phyloP scores from a whole-genome alignment of 2,888 invertebrate genomes.

The Amphipoea oculea region DNA sequence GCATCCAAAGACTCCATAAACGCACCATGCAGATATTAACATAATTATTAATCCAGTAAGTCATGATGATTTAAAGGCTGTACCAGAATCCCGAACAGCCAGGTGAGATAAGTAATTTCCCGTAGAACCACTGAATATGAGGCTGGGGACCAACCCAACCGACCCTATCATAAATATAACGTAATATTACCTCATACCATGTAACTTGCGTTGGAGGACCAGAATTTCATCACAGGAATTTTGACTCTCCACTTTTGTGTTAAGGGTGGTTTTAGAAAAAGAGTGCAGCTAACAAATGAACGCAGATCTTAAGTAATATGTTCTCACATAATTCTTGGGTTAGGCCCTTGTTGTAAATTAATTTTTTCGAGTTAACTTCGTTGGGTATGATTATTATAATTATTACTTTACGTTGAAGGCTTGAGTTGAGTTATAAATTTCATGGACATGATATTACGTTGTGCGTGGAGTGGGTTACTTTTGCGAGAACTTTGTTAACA shows the following conservation, averaged over 20 bases:
- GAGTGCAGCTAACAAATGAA: constrained; percentile 56
- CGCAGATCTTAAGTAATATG: constrained; percentile 65
- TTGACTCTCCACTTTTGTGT: neutral
- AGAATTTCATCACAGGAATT: neutral
- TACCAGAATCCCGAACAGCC: constrained; percentile 60
- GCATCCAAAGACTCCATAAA: neutral
- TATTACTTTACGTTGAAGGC: constrained; percentile 39
- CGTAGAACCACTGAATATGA: constrained; percentile 77
- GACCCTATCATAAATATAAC: constrained; percentile 77
- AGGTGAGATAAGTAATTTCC: constrained; percentile 79
- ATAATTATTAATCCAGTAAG: constrained; percentile 39
- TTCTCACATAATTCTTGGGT: constrained; percentile 64
- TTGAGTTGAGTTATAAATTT: constrained; percentile 37
- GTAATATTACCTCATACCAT: constrained; percentile 66
- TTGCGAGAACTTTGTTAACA: neutral
- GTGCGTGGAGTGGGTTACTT: neutral
- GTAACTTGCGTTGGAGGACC: constrained; percentile 58
- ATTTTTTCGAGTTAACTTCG: constrained; percentile 55
- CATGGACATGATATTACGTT: constrained; percentile 7
- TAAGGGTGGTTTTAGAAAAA: constrained; percentile 31
- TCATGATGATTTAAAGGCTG: constrained; percentile 62
- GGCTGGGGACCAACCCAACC: constrained; percentile 73
- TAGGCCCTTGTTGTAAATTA: constrained; percentile 60
- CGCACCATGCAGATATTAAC: constrained; percentile 28
- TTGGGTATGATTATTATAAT: constrained; percentile 40